Percentiles rank a stretch among this genome's conserved stretches.
Evolutionary conservation across 2,888 invertebrate genomes (phyloP).

Genomic region (Mesorhabditis spiculigera): DNA sequence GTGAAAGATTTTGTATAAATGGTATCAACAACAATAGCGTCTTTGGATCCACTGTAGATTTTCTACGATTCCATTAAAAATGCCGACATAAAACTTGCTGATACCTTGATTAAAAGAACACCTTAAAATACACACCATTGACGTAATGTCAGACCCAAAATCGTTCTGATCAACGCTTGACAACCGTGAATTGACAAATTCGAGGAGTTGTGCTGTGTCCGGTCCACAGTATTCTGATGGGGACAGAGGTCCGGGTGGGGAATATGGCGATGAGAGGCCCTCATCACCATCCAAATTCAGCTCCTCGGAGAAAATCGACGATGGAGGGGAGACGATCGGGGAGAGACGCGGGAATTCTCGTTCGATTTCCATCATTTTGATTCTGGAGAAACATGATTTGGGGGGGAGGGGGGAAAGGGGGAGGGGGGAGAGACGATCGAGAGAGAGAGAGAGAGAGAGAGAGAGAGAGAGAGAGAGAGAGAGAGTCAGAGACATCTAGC

Average conservation of each 20-base stretch:
- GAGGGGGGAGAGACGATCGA: background rate
- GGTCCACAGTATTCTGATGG: background rate
- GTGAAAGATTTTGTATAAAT: too few relatives aligned
- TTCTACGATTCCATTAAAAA: too few relatives aligned
- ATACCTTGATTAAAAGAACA: too few relatives aligned
- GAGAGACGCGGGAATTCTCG: background rate
- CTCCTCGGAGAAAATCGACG: too few relatives aligned
- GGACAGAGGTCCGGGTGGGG: background rate
- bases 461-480: background rate
- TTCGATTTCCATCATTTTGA: background rate
- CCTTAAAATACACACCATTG: background rate
- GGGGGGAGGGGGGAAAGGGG: background rate
- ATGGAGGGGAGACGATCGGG: too few relatives aligned
- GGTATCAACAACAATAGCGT: too few relatives aligned
- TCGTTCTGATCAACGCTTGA: conserved; percentile 6
- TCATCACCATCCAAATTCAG: too few relatives aligned
- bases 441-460: background rate
- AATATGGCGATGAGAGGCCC: background rate
- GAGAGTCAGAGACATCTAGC: background rate
- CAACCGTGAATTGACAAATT: background rate
- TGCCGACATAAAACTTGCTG: too few relatives aligned
- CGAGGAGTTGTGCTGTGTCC: conserved; percentile 2
- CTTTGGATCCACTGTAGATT: too few relatives aligned
- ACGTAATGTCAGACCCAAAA: background rate
- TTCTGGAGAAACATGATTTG: background rate